Base-by-base conservation (phyloP, 2,888 invertebrate genomes). In the Caenorhabditis sp. region DNA sequence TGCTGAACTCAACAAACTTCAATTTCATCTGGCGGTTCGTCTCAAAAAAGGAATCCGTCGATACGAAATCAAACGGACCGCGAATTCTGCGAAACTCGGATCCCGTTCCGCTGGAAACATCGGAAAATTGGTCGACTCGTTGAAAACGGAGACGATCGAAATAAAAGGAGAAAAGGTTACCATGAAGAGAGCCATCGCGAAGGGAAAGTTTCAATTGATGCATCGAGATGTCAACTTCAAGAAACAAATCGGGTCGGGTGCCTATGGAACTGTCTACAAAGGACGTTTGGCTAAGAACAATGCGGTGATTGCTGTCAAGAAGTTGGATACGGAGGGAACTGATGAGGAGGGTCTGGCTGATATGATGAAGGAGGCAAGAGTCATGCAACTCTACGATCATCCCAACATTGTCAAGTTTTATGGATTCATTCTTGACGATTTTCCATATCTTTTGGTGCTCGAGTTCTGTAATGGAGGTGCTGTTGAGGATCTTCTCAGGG, bases 321-420 rank as follows among this genome's bases (percentile, higher is more conserved):
- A 80, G 56, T 49, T 86, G 56, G 86, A 86, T 49, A 80, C 85
- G 6, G 86, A 85, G 24, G 86, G 85, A 70, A 79, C 85, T 0
- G 86, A 86, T 54, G 86, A 86, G 24, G 77, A 85, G 24, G 85
- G 79, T 14, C 66, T 90, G 58, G 74, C 85, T n/a, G 90, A 90
- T 41, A 89, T 90, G 90, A 89, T 89, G 89, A 89, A 89, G 54
- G 90, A 90, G 73, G 90, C 90, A n/a, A 77, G 90, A 22, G 90
- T 90, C 19, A 90, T 90, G 90, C 90, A 90, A 70, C 66, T 89
- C 61, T 90, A 87, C 81, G 88, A 89, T 68, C 89, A 90, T 80
- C 84, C 84, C 56, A 90, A 90, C 70, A 89, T 90, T 73, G 90
- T 90, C 72, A 89, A 86, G 74, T 90, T 90, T 66, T 88, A 88